phyloP scores from a whole-genome alignment of 1,140 invertebrate species.

The Sitobion miscanthi region DNA sequence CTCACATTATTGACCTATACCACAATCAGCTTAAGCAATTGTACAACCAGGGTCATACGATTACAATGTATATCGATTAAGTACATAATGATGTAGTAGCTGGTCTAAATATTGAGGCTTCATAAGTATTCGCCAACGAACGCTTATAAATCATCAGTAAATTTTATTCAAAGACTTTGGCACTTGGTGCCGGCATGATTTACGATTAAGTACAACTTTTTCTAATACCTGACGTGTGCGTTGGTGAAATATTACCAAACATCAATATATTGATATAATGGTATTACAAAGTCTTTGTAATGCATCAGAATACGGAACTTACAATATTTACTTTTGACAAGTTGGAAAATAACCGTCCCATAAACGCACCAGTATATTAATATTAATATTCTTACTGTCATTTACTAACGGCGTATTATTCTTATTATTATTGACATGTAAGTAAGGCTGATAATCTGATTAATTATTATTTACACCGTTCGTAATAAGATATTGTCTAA shows the following conservation, averaged over 20 bases:
- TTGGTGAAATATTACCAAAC: conserved; percentile 14
- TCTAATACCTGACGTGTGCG: conserved; percentile 15
- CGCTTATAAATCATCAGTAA: conserved; percentile 25
- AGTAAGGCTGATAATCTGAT: neutral
- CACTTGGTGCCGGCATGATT: neutral
- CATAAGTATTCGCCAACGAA: neutral
- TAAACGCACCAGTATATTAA: neutral
- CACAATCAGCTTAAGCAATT: neutral
- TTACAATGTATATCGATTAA: neutral
- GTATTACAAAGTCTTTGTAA: neutral
- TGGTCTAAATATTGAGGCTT: neutral
- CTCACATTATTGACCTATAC: neutral
- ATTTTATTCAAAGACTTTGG: conserved; percentile 32
- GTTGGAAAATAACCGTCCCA: neutral
- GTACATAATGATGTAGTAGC: neutral
- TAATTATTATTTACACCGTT: neutral
- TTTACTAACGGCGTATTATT: neutral
- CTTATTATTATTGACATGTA: neutral
- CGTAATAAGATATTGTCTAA: neutral
- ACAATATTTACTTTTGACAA: neutral
- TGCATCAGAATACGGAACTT: neutral
- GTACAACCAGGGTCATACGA: neutral
- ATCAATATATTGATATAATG: neutral
- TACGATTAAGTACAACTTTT: conserved; percentile 34
- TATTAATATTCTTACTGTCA: neutral